Evolutionary conservation across 2,888 invertebrate species (phyloP).

Genomic region (Trimorus sp.): DNA sequence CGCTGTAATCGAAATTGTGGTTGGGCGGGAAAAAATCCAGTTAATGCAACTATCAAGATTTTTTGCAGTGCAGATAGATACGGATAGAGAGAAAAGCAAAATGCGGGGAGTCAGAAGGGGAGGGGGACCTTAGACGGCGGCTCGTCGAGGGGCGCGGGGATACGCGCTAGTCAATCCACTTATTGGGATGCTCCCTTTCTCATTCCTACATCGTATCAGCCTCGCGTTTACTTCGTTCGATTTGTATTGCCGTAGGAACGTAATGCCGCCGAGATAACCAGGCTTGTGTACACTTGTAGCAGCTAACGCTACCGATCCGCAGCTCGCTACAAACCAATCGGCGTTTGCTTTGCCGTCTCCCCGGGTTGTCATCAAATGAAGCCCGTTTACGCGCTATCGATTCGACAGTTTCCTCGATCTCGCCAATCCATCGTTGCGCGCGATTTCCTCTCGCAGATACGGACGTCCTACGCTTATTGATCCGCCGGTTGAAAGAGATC

Average conservation of each 20-base stretch:
- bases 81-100: conserved; percentile 15
- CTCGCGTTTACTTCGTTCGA: conserved; percentile 73
- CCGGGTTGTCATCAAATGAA: conserved; percentile 69
- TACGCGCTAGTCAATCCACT: conserved; percentile 77
- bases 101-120: conserved; percentile 2
- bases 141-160: conserved; percentile 48
- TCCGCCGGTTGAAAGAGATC: conserved; percentile 47
- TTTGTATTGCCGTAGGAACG: conserved; percentile 75
- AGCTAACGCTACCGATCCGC: conserved; percentile 59
- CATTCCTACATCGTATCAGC: conserved; percentile 70
- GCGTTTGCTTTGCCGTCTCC: conserved; percentile 70
- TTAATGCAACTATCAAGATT: conserved; percentile 29
- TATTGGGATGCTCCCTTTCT: conserved; percentile 76
- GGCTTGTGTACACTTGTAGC: conserved; percentile 64
- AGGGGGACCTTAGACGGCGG: conserved; percentile 28
- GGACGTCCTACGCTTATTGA: conserved; percentile 52
- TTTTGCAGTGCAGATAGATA: conserved; percentile 7
- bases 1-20: not conserved
- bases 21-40: conserved; percentile 6
- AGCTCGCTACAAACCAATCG: conserved; percentile 70
- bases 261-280: conserved; percentile 69
- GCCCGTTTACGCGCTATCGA: conserved; percentile 60
- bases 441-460: conserved; percentile 54
- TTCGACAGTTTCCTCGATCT: conserved; percentile 56
- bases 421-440: conserved; percentile 50